A percentile compares a stretch with the other conserved stretches of the same genome.
phyloP scores from a whole-genome alignment of 64 coral and sea anemone genomes.

The Acropora tenuis region DNA sequence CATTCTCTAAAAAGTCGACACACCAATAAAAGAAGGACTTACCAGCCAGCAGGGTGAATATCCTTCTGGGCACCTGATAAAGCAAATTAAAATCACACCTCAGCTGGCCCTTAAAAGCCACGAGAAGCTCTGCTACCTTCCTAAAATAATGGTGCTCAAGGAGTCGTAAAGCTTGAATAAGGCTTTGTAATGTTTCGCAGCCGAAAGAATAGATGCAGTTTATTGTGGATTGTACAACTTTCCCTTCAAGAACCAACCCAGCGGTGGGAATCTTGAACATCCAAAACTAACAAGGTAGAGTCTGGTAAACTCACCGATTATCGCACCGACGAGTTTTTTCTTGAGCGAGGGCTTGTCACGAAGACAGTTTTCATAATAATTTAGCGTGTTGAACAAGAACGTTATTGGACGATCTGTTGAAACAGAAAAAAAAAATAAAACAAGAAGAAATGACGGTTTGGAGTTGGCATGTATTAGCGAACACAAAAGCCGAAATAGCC shows the following conservation, averaged over 20 bases:
- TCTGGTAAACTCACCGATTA: conserved; percentile 69
- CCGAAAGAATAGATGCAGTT: too few relatives aligned
- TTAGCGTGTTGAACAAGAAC: conserved; percentile 94
- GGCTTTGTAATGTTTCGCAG: too few relatives aligned
- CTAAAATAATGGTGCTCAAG: background rate
- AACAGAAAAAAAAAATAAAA: background rate
- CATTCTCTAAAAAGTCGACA: background rate
- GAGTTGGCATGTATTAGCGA: too few relatives aligned
- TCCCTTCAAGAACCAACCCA: too few relatives aligned
- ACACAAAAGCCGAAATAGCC: too few relatives aligned
- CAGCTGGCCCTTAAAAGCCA: background rate
- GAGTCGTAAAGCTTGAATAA: too few relatives aligned
- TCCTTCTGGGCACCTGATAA: conserved; percentile 80
- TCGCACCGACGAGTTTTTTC: conserved; percentile 95
- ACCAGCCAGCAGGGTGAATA: conserved; percentile 76
- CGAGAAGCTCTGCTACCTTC: background rate
- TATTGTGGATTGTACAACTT: too few relatives aligned
- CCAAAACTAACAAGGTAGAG: too few relatives aligned
- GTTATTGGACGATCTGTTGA: conserved; percentile 91
- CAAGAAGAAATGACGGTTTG: too few relatives aligned
- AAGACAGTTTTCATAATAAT: conserved; percentile 88
- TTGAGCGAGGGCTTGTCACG: conserved; percentile 73
- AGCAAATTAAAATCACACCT: background rate
- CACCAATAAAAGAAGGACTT: conserved; percentile 12
- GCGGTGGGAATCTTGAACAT: too few relatives aligned